Evolutionary conservation across 2,888 invertebrate species (phyloP).

Genomic region (Xiphydria camelus): DNA sequence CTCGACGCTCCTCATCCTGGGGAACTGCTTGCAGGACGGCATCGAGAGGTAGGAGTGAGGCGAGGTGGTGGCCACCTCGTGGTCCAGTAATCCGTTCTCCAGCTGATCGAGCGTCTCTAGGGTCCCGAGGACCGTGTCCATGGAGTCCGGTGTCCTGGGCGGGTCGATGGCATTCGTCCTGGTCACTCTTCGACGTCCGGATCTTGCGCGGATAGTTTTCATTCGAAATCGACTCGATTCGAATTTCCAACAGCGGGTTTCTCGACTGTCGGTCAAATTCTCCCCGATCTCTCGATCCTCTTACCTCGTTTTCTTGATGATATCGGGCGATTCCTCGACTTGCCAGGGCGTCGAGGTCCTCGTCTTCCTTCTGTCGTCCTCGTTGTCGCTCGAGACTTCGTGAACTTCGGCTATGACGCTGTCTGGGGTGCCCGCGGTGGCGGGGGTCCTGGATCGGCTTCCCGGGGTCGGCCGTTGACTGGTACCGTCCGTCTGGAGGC

Average conservation of each 20-base stretch:
- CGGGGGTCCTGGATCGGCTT: slow-evolving; percentile 44
- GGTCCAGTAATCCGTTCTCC: slow-evolving; percentile 37
- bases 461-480: slow-evolving; percentile 40
- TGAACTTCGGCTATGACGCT: slow-evolving; percentile 39
- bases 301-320: slow-evolving; percentile 36
- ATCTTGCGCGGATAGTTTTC: slow-evolving; percentile 9
- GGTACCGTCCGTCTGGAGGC: slow-evolving; percentile 46
- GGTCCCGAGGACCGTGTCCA: slow-evolving; percentile 30
- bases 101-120: slow-evolving; percentile 37
- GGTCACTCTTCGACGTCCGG: slow-evolving; percentile 31
- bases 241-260: too few species aligned
- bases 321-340: slow-evolving; percentile 33
- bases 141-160: slow-evolving; percentile 33
- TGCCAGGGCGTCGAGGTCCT: slow-evolving; percentile 35
- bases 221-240: too few species aligned
- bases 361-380: slow-evolving; percentile 33
- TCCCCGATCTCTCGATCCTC: too few species aligned
- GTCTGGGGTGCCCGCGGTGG: slow-evolving; percentile 42
- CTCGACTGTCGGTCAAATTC: too few species aligned
- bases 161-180: slow-evolving; percentile 38
- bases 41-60: slow-evolving; percentile 82
- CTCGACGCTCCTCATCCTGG: slow-evolving; percentile 76
- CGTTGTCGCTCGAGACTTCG: slow-evolving; percentile 44
- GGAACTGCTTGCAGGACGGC: slow-evolving; percentile 85
- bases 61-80: slow-evolving; percentile 44